phyloP scores from a whole-genome alignment of 2,888 invertebrate species.

The Gari tellinella region DNA sequence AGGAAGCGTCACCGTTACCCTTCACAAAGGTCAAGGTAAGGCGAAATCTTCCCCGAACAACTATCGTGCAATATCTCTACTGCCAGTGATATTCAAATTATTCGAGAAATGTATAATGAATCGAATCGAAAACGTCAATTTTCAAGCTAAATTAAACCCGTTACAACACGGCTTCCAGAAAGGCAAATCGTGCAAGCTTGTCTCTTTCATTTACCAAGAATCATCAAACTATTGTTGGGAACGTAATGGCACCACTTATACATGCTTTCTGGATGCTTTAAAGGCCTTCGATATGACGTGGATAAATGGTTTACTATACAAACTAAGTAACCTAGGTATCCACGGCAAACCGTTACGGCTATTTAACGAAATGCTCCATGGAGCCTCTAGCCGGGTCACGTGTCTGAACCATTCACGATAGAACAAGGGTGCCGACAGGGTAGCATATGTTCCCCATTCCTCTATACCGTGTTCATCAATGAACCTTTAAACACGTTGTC shows the following conservation, averaged over 20 bases:
- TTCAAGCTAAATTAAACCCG: background rate
- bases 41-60: conserved; percentile 3
- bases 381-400: conserved; percentile 1
- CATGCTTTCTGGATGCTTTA: conserved; percentile 14
- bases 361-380: conserved; percentile 3
- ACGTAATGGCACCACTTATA: background rate
- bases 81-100: conserved; percentile 3
- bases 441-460: conserved; percentile 9
- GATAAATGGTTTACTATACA: conserved; percentile 10
- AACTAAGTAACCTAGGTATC: conserved; percentile 10
- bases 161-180: conserved; percentile 24
- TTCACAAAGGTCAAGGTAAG: conserved; percentile 6
- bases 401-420: conserved; percentile 10
- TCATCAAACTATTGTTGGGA: conserved; percentile 8
- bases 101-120: conserved; percentile 3
- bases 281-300: conserved; percentile 13
- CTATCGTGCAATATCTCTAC: conserved; percentile 12
- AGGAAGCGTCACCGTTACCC: background rate
- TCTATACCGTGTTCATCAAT: conserved; percentile 12
- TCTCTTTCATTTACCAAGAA: conserved; percentile 16
- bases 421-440: conserved; percentile 16
- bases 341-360: conserved; percentile 1
- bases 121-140: background rate
- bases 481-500: conserved; percentile 3
- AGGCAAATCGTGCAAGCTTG: conserved; percentile 14